Evolutionary conservation across 2,888 invertebrate genomes (phyloP).

Genomic region (Calameuta idolon): DNA sequence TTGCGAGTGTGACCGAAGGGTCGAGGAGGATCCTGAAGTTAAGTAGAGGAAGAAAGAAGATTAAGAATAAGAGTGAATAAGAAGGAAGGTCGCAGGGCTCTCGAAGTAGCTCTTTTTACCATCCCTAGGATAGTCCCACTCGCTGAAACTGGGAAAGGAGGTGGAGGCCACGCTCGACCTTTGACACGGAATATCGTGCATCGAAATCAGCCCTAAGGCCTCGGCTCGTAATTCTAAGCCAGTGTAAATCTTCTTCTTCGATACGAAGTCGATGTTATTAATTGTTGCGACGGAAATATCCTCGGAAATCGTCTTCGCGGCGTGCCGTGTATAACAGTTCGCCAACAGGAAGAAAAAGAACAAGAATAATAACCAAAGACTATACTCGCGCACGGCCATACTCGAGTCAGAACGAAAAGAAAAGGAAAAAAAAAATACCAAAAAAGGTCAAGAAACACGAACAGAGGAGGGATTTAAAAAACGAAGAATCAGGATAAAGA

Average conservation of each 20-base stretch:
- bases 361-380: not conserved
- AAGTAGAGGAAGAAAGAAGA: not conserved
- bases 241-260: constrained; percentile 6
- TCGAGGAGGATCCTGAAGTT: not conserved
- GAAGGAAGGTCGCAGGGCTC: not conserved
- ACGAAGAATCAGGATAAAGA: constrained; percentile 46
- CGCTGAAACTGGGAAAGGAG: not conserved
- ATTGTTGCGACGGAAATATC: not conserved
- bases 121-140: not conserved
- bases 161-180: not conserved
- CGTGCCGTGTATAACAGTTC: not conserved
- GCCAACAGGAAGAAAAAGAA: not conserved
- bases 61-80: not conserved
- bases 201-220: constrained; percentile 11
- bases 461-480: constrained; percentile 1
- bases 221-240: constrained; percentile 3
- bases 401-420: not conserved
- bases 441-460: constrained; percentile 13
- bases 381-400: not conserved
- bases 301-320: not conserved
- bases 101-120: not conserved
- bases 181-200: constrained; percentile 8
- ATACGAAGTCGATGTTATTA: constrained; percentile 6
- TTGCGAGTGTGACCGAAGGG: not conserved
- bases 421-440: not conserved